Base-by-base conservation (phyloP, 2,888 invertebrate species). In the Stenotaenia linearis region DNA sequence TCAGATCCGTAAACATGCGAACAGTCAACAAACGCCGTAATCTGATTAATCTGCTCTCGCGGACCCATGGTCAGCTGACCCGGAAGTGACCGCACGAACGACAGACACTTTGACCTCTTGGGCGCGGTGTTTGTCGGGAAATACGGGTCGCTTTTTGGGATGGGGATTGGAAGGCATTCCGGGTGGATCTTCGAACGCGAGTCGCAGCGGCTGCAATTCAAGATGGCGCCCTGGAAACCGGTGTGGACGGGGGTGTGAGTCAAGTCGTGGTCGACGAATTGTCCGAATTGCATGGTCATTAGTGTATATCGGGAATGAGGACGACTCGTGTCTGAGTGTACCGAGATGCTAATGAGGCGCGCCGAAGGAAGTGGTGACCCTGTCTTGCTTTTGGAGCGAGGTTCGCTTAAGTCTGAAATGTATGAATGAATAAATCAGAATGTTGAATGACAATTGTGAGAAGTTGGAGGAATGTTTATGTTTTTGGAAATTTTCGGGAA, bases 241-340 rank as follows among this genome's bases (percentile, higher is more conserved):
- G 86, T 84, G 79, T 88, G 87, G 79, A 95, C 94, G 0, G 96
- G 97, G 0, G 97, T 96, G 90, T 96, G 92, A 0, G 97, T 97
- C 78, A 98, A 89, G 86, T 97, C 97, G 87, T 97, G 97, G 86
- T 97, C 97, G 23, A 97, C 86, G 84, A 98, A 88, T 86, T 97
- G 97, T 0, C 96, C 97, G 84, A 92, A 97, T 88, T 97, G 97
- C 97, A 97, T 97, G 56, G 93, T 90, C 93, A 97, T 94, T 21
- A 97, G 88, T 0, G 95, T 93, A 86, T 97, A 96, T 6, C 95
- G 89, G 0, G 92, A 92, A 85, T 96, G 95, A 23, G 96, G 88
- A 85, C 96, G 94, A 37, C 95, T 95, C 80, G 96, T 94, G 84
- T 96, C 96, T 0, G 95, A 94, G 86, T 97, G 97, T 77, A 97